These are phyloP conservation scores for Cheilosia pagana DNA, from an alignment of 2,888 invertebrate genomes.

Conservation along the genomic window DNA sequence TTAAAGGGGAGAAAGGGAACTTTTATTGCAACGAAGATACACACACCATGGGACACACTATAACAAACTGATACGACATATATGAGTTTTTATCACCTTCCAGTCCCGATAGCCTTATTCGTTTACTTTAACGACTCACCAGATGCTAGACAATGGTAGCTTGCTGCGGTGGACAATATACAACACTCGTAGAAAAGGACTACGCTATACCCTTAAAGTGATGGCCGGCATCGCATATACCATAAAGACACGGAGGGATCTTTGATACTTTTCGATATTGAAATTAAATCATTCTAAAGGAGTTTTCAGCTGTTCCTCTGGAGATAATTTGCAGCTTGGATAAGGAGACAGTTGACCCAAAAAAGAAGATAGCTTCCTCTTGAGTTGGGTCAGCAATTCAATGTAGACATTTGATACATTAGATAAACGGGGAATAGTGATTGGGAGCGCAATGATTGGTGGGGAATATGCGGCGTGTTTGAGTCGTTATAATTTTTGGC, in stretches of 20 bases:
- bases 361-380: background rate
- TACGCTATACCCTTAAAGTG: constrained; percentile 42
- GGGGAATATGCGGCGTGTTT: too few relatives aligned
- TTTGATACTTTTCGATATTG: constrained; percentile 55
- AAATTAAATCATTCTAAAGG: constrained; percentile 43
- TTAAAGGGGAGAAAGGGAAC: constrained; percentile 37
- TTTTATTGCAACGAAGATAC: constrained; percentile 60
- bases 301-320: constrained; percentile 3
- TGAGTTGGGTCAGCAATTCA: background rate
- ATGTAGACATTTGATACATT: background rate
- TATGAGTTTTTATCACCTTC: constrained; percentile 72
- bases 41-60: constrained; percentile 41
- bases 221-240: background rate
- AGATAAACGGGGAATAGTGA: too few relatives aligned
- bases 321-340: constrained; percentile 15
- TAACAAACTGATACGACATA: constrained; percentile 57
- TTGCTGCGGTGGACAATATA: constrained; percentile 17
- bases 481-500: too few relatives aligned
- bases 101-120: constrained; percentile 70
- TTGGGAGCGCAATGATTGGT: too few relatives aligned
- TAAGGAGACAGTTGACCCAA: background rate
- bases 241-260: constrained; percentile 35
- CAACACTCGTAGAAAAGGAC: constrained; percentile 42
- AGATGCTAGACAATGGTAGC: constrained; percentile 61
- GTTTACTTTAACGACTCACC: constrained; percentile 67